Evolutionary conservation across 2,888 invertebrate genomes (phyloP).

Genomic region (Nysson spinosus): DNA sequence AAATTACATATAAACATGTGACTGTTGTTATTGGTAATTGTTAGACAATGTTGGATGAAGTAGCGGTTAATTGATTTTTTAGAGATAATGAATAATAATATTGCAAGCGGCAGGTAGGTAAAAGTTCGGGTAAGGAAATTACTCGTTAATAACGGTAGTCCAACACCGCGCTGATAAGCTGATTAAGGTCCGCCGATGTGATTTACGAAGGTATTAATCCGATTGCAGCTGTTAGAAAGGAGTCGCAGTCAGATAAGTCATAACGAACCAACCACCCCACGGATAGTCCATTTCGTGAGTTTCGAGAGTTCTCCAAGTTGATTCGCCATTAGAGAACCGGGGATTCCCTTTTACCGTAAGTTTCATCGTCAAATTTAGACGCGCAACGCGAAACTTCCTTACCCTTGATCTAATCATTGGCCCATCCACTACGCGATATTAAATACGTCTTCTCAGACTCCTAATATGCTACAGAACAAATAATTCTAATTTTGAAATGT

Average conservation of each 20-base stretch:
- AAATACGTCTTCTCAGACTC: constrained; percentile 3
- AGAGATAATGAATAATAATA: constrained; percentile 4
- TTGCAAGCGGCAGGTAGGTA: not conserved
- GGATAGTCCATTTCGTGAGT: constrained; percentile 15
- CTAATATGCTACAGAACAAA: too few relatives aligned
- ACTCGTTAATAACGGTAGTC: not conserved
- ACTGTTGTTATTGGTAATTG: too few relatives aligned
- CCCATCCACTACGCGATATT: constrained; percentile 13
- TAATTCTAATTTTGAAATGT: too few relatives aligned
- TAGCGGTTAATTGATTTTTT: too few relatives aligned
- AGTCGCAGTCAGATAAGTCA: not conserved
- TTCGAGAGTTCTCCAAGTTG: constrained; percentile 35
- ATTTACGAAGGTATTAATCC: not conserved
- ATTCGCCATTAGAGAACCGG: constrained; percentile 35
- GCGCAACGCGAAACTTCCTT: constrained; percentile 19
- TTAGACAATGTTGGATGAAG: too few relatives aligned
- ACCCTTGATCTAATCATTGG: constrained; percentile 35
- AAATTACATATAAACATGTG: too few relatives aligned
- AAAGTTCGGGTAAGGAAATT: not conserved
- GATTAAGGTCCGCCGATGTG: constrained; percentile 14
- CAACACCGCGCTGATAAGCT: not conserved
- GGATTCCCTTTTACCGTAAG: constrained; percentile 13
- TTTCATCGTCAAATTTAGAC: constrained; percentile 30
- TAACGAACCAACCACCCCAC: not conserved
- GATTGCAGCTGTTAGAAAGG: not conserved